Evolutionary conservation across 2,797 vertebrate species (phyloP).

Genomic region (Erethizon dorsatum): DNA sequence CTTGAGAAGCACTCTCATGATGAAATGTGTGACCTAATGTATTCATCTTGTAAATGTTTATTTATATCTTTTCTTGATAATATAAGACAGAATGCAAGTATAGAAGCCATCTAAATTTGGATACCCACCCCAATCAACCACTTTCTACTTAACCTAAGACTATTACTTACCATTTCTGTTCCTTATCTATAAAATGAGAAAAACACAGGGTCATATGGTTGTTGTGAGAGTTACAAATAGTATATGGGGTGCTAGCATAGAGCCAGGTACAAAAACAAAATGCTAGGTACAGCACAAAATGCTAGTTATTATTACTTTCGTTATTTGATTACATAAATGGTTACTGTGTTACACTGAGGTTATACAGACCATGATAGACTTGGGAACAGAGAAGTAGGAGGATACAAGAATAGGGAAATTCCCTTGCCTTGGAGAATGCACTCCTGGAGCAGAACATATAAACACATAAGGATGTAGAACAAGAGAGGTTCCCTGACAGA

Average conservation of each 20-base stretch:
- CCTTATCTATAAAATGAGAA: not conserved
- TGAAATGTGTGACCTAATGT: not conserved
- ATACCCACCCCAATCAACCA: not conserved
- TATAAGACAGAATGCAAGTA: not conserved
- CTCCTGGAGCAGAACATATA: not conserved
- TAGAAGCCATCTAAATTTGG: not conserved
- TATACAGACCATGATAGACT: not conserved
- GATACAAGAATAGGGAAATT: not conserved
- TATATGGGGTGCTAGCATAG: not conserved
- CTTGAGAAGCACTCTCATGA: not conserved
- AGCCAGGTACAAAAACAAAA: not conserved
- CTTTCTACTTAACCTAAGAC: not conserved
- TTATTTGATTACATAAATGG: conserved; percentile 7
- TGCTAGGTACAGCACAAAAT: not conserved
- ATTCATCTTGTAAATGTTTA: not conserved
- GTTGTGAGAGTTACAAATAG: conserved; percentile 19
- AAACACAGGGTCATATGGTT: not conserved
- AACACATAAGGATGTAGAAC: not conserved
- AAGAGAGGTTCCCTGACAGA: not conserved
- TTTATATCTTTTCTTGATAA: not conserved
- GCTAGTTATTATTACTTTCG: not conserved
- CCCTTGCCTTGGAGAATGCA: not conserved
- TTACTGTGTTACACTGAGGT: not conserved
- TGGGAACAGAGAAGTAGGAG: not conserved
- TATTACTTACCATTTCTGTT: not conserved